Conservation (phyloP, 2,888 invertebrate species). For the Arge pagana region DNA sequence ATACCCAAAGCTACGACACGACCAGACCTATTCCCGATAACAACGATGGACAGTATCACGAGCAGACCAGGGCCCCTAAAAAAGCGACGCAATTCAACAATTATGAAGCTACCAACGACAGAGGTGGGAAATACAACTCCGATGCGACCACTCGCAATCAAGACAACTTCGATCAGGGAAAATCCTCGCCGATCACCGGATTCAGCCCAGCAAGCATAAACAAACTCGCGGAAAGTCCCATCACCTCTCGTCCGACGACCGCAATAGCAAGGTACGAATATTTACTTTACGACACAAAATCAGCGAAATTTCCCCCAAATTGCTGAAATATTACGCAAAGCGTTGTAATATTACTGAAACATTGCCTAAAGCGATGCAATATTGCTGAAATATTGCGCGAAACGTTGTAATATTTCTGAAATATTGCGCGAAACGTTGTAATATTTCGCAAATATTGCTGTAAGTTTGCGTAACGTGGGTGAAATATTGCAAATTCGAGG, state of each 20-base stretch:
- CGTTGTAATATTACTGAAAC: no score
- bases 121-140: conserved; percentile 43
- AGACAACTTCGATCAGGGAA: conserved; percentile 41
- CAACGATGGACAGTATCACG: conserved; percentile 38
- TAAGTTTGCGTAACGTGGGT: no score
- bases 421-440: no score
- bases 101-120: conserved; percentile 41
- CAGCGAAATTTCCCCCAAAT: no score
- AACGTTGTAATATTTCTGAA: no score
- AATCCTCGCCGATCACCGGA: conserved; percentile 48
- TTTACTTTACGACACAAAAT: background rate
- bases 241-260: conserved; percentile 42
- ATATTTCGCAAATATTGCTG: no score
- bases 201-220: conserved; percentile 55
- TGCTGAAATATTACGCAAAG: no score
- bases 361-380: no score
- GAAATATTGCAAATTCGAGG: no score
- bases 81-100: conserved; percentile 46
- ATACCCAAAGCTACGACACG: conserved; percentile 6
- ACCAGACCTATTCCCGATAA: conserved; percentile 1
- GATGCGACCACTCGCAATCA: conserved; percentile 44
- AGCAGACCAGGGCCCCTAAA: conserved; percentile 46
- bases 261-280: conserved; percentile 47
- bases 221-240: conserved; percentile 49
- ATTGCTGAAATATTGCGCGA: no score